Evolutionary conservation across 2,113 vertebrate genomes (phyloP), one percentile per base, ranked within the genome.

Genomic region (Actenoides hombroni): DNA sequence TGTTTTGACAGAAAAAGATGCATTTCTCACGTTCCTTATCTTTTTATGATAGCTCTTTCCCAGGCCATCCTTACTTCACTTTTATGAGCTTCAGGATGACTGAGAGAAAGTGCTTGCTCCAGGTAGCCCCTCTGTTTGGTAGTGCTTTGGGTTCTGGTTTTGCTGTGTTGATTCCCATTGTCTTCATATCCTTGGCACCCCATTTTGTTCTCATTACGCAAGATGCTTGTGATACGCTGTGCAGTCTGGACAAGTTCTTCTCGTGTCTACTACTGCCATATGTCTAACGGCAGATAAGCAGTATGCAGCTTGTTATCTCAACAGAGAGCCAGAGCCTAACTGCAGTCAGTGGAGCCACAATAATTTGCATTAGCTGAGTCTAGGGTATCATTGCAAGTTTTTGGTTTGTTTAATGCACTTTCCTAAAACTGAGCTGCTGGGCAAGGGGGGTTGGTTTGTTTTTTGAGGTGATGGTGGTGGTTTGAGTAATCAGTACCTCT

Each of bases 271-370:
- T 13, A 0, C 1, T 84, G 80, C 83, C 91, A 56, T 84, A 70
- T 96, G 88, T 78, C 64, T 90, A 54, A 92, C 81, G 46, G 46
- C 60, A 92, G 56, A 83, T 13, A 11, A 83, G 68, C 76, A 83
- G 56, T 6, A 0, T 54, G 71, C 44, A 88, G 80, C 86, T 86
- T 81, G 79, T 86, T 86, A 54, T 49, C 88, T 44, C 71, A 13
- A 2, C 35, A 60, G 64, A 78, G 89, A 49, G 75, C 23, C 80
- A 51, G 76, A 75, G 60, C 56, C 59, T 83, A 37, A 1, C 59
- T 0, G 9, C 0, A 0, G 48, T 21, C 0, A 0, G 44, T 61
- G 40, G 37, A 61, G 63, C 8, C 61, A 48, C 28, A 35, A 1
- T 48, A 6, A 57, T 37, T 67, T 37, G 8, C 14, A 11, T 21